These are phyloP conservation scores for Pegoplata infirma DNA, from an alignment of 2,888 invertebrate species.

Conservation along the genomic window DNA sequence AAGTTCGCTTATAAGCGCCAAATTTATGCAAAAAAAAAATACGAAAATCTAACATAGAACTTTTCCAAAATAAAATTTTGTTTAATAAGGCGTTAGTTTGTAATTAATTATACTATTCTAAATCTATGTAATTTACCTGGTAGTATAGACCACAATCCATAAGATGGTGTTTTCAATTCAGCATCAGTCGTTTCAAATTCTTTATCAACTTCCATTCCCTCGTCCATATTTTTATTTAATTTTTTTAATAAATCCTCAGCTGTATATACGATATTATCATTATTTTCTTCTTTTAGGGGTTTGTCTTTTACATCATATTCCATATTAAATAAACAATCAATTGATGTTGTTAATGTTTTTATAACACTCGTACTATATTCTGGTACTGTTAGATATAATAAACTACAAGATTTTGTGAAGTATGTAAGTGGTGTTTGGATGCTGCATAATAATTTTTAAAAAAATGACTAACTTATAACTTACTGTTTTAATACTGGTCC, in stretches of 20 bases:
- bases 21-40: too few relatives aligned
- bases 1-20: background rate
- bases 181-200: background rate
- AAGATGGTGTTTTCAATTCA: slow-evolving; percentile 1
- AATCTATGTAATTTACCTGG: slow-evolving; percentile 64
- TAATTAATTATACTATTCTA: background rate
- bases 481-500: slow-evolving; percentile 71
- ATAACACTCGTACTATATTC: slow-evolving; percentile 65
- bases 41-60: too few relatives aligned
- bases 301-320: slow-evolving; percentile 37
- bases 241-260: slow-evolving; percentile 61
- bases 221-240: slow-evolving; percentile 30
- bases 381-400: slow-evolving; percentile 71
- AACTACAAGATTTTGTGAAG: slow-evolving; percentile 67
- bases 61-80: too few relatives aligned
- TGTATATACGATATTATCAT: slow-evolving; percentile 60
- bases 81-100: too few relatives aligned
- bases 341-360: slow-evolving; percentile 62
- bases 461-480: background rate
- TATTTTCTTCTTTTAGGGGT: too few relatives aligned
- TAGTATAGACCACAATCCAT: slow-evolving; percentile 72
- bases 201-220: slow-evolving; percentile 39
- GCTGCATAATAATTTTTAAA: background rate
- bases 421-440: too few relatives aligned
- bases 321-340: slow-evolving; percentile 62